phyloP scores from a whole-genome alignment of 2,888 invertebrate species.

The Cephus nigrinus region DNA sequence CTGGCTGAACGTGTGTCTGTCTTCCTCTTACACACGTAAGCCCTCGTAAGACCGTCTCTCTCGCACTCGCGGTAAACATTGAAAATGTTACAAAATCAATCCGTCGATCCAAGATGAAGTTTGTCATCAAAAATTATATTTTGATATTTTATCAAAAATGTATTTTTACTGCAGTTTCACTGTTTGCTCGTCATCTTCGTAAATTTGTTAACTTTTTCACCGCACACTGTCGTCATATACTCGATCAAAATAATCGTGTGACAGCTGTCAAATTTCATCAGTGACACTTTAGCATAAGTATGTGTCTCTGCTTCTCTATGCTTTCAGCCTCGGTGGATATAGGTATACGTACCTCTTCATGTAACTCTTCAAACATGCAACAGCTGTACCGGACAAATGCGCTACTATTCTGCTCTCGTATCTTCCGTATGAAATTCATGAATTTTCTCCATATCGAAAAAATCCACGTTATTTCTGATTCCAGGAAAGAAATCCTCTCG shows the following conservation, averaged over 20 bases:
- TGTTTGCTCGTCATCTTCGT: not conserved
- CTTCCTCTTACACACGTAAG: not conserved
- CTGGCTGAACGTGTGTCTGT: too few species aligned
- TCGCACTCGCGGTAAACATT: not conserved
- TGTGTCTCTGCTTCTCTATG: not conserved
- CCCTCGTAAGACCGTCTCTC: not conserved
- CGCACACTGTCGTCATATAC: not conserved
- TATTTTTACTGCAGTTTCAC: not conserved
- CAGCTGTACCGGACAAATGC: not conserved
- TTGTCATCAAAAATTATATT: not conserved
- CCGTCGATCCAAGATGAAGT: too few species aligned
- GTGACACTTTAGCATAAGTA: not conserved
- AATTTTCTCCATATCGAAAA: not conserved
- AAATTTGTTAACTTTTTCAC: not conserved
- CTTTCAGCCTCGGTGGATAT: not conserved
- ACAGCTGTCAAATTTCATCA: not conserved
- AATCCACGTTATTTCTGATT: not conserved
- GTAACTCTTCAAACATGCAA: not conserved
- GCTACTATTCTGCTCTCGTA: not conserved
- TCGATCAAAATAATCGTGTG: not conserved
- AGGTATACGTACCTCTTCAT: not conserved
- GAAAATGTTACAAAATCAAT: not conserved
- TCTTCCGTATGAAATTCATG: not conserved
- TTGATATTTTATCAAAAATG: not conserved
- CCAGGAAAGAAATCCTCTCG: not conserved